Percentiles rank a stretch among this genome's conserved stretches.
phyloP scores from a whole-genome alignment of 2,797 vertebrate genomes.

The Ibycter americanus region DNA sequence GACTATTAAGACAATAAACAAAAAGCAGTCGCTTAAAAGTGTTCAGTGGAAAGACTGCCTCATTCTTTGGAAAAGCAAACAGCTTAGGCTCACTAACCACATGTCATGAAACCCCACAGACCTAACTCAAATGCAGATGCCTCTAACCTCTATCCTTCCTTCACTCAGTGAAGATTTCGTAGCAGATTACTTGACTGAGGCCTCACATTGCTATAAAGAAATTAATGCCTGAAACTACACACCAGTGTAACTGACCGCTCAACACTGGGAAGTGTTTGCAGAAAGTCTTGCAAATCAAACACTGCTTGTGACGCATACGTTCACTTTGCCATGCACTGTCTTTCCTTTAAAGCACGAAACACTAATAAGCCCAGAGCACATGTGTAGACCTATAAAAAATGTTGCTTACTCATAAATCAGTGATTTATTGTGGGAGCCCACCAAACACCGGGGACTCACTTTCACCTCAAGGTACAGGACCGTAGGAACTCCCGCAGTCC shows the following conservation, averaged over 20 bases:
- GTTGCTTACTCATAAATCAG: background rate
- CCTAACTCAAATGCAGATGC: background rate
- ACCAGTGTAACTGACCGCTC: background rate
- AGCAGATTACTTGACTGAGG: background rate
- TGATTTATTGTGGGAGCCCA: background rate
- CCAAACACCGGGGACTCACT: fast-evolving
- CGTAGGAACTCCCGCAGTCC: background rate
- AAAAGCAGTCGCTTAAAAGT: background rate
- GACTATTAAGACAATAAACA: background rate
- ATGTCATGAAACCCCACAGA: background rate
- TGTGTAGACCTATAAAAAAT: background rate
- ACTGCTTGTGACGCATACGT: background rate
- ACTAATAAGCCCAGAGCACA: background rate
- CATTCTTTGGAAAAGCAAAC: background rate
- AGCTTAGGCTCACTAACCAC: background rate
- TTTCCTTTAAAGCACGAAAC: background rate
- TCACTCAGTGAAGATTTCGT: background rate
- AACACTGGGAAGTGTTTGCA: background rate
- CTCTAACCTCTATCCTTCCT: background rate
- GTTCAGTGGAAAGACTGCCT: background rate
- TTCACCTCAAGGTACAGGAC: background rate
- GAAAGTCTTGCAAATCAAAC: background rate
- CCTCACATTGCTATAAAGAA: background rate
- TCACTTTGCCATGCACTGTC: background rate
- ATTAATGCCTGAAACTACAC: background rate